A percentile compares a stretch with the other conserved stretches of the same genome.
Evolutionary conservation across 53 echinoderm and acorn worm species (phyloP).

Genomic region (Echinarachnius parma): DNA sequence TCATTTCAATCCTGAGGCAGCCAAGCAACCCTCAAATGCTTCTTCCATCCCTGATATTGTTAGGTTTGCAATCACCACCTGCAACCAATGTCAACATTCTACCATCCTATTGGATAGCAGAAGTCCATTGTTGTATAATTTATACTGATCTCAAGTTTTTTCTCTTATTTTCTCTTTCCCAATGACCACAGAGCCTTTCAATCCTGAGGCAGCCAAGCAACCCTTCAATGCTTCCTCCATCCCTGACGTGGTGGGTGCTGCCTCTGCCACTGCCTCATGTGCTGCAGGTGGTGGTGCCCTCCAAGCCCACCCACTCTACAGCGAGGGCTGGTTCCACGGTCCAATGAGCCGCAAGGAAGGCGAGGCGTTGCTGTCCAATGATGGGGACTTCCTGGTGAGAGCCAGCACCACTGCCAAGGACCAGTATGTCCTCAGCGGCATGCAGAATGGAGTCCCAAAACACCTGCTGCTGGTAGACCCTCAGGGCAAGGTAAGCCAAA

Average conservation of each 20-base stretch:
- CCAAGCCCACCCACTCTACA: slow-evolving; percentile 48
- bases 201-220: slow-evolving; percentile 66
- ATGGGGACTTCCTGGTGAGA: slow-evolving; percentile 95
- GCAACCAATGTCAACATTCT: no score
- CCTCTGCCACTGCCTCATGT: no score
- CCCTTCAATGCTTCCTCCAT: slow-evolving; percentile 24
- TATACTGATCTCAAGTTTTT: no score
- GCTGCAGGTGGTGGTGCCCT: slow-evolving; percentile 8
- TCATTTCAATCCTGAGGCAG: no score
- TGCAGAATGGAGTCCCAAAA: slow-evolving; percentile 91
- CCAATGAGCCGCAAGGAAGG: slow-evolving; percentile 92
- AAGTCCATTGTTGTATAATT: no score
- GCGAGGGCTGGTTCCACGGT: slow-evolving; percentile 97
- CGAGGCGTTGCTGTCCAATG: slow-evolving; percentile 80
- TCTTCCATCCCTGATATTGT: no score
- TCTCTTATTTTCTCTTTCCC: no score
- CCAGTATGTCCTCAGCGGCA: slow-evolving; percentile 97
- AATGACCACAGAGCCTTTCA: slow-evolving; percentile 93
- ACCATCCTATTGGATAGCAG: no score
- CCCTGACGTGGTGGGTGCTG: neutral
- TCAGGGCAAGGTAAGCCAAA: slow-evolving; percentile 85
- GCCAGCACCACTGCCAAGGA: slow-evolving; percentile 96
- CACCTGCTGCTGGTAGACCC: slow-evolving; percentile 95
- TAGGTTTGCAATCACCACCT: no score
- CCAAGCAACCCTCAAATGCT: no score